phyloP scores from a whole-genome alignment of 2,888 invertebrate species.

The Eilema caniola region DNA sequence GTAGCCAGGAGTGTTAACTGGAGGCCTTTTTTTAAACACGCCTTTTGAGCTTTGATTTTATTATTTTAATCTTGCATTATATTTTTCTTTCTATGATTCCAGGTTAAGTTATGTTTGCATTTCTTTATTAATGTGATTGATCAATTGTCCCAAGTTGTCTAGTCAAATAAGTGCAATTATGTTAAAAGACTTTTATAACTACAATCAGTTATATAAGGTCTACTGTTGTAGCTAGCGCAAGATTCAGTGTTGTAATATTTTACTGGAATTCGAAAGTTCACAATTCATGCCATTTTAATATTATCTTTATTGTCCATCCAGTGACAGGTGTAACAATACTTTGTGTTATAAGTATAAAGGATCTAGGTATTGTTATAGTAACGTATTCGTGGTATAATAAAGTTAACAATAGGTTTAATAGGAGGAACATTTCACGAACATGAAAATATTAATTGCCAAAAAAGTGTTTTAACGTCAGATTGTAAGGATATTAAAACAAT shows the following conservation, averaged over 20 bases:
- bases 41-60: not conserved
- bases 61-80: not conserved
- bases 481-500: conserved; percentile 3
- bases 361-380: too few species aligned
- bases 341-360: too few species aligned
- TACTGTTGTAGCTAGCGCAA: not conserved
- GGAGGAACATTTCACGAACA: not conserved
- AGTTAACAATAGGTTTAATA: not conserved
- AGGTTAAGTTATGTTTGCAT: conserved; percentile 32
- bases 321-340: too few species aligned
- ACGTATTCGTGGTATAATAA: not conserved
- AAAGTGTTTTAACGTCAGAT: not conserved
- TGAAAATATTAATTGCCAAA: not conserved
- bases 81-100: not conserved
- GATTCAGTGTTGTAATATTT: not conserved
- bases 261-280: not conserved
- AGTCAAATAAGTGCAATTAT: conserved; percentile 30
- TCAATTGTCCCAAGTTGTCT: conserved; percentile 32
- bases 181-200: not conserved
- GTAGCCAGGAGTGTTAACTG: not conserved
- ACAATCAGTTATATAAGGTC: not conserved
- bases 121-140: conserved; percentile 25
- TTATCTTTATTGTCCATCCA: too few species aligned
- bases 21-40: not conserved
- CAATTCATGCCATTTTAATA: too few species aligned